Evolutionary conservation across 2,888 invertebrate species (phyloP).

Genomic region (Coremacera marginata): DNA sequence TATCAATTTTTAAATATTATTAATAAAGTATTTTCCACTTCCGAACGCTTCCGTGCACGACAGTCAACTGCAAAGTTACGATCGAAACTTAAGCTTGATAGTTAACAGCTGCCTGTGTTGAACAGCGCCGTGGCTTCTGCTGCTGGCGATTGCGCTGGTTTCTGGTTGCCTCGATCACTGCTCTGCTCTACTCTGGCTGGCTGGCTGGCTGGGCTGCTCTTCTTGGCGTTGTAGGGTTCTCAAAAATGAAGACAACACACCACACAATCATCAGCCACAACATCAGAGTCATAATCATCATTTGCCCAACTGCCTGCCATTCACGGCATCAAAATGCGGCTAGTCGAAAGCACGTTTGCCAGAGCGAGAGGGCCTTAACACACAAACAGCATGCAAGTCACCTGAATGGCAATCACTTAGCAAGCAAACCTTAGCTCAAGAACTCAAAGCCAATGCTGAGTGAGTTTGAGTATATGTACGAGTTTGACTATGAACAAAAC

Average conservation of each 20-base stretch:
- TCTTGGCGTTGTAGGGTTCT: constrained; percentile 45
- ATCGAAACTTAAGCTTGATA: constrained; percentile 69
- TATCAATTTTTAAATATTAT: constrained; percentile 62
- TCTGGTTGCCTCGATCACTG: constrained; percentile 29
- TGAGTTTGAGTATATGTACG: constrained; percentile 12
- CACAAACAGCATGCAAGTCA: constrained; percentile 11
- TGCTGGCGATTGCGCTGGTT: constrained; percentile 43
- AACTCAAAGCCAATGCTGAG: constrained; percentile 26
- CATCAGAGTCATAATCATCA: constrained; percentile 36
- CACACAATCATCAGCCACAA: constrained; percentile 37
- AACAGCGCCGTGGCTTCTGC: constrained; percentile 62
- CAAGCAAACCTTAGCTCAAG: constrained; percentile 14
- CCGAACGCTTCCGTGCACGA: constrained; percentile 71
- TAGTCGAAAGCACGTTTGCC: background rate
- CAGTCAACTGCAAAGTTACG: constrained; percentile 70
- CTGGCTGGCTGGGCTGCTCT: constrained; percentile 37
- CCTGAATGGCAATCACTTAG: constrained; percentile 19
- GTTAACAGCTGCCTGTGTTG: constrained; percentile 68
- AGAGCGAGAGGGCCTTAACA: constrained; percentile 35
- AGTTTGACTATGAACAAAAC: background rate
- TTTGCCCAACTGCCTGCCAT: constrained; percentile 26
- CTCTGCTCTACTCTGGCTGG: constrained; percentile 24
- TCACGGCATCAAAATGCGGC: constrained; percentile 17
- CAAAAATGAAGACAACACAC: constrained; percentile 51
- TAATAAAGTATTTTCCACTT: constrained; percentile 70